These are phyloP conservation scores for Himalopsyche phryganea DNA, from an alignment of 1,140 invertebrate genomes.

Conservation along the genomic window DNA sequence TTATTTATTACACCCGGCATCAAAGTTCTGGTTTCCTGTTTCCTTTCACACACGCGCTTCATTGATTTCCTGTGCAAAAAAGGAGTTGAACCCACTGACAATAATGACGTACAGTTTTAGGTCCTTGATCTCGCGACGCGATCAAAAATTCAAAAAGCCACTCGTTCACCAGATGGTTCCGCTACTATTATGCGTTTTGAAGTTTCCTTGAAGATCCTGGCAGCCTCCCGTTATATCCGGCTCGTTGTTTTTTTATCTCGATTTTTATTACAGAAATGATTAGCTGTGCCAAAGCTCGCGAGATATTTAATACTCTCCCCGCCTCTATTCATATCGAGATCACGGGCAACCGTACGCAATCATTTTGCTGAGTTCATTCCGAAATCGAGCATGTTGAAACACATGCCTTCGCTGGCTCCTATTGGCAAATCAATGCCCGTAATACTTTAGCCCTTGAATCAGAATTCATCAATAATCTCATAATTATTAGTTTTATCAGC, in stretches of 20 bases:
- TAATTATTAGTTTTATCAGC: no score
- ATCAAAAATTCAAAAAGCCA: constrained; percentile 16
- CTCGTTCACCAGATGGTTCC: constrained; percentile 33
- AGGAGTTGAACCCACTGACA: constrained; percentile 20
- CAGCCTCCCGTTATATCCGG: constrained; percentile 29
- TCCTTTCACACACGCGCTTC: constrained; percentile 19
- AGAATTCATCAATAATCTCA: no score
- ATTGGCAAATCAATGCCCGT: no score
- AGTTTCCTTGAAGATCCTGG: constrained; percentile 14
- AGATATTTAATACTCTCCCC: no score
- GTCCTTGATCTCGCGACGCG: constrained; percentile 30
- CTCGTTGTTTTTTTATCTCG: constrained; percentile 14
- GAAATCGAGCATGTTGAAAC: no score
- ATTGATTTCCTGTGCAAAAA: constrained; percentile 31
- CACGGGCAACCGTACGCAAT: no score
- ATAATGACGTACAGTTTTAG: constrained; percentile 11
- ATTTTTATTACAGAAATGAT: not conserved
- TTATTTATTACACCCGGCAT: not conserved
- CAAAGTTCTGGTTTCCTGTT: constrained; percentile 24
- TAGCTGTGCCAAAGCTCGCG: not conserved
- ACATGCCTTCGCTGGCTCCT: no score
- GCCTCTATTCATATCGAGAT: no score
- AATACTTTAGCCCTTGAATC: no score
- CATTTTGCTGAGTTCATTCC: no score
- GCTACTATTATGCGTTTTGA: constrained; percentile 27